Evolutionary conservation across 2,113 vertebrate species (phyloP), one percentile per base, ranked within the genome.

Genomic region (Glaucomys volans): DNA sequence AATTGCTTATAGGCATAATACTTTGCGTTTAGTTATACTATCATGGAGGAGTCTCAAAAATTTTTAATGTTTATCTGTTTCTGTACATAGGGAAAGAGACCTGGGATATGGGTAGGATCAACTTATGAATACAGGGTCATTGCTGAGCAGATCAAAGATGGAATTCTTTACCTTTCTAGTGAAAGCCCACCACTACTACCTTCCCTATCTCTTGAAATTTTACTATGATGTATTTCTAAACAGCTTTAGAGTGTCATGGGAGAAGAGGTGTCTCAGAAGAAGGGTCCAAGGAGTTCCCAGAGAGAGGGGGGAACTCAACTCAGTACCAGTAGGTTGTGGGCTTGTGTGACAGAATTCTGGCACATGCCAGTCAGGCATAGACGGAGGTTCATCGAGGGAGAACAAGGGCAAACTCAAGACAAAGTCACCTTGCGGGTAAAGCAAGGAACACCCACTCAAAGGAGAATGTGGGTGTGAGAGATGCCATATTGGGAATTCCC

Each of bases 31-130:
- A 90, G 92, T 74, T 97, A 93, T 83, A 59, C 67, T 89, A 67
- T 74, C 44, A 94, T 62, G 30, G 24, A 91, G 87, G 30, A 81
- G 16, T 72, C 66, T 89, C 35, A 32, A 83, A 35, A 92, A n/a
- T 22, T 80, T 95, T 97, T 90, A 79, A 50, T 71, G 71, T 86
- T 59, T 86, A 74, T 50, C 37, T 92, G 40, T 67, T 91, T 93
- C 95, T 59, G 82, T 50, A 91, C 40, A 71, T 57, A 37, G 40
- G 32, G 62, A 79, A 94, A 77, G 9, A 93, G 67, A 66, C 42
- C 72, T 24, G 88, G 17, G 59, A 89, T 50, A 88, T 85, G 42
- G 44, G 75, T 16, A 86, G 32, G 52, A 92, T 44, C n/a, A 81
- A 40, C 47, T 64, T 57, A 79, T 80, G 13, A 79, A 84, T 52